Evolutionary conservation across 2,888 invertebrate species (phyloP).

Genomic region (Sminthurinus aureus): DNA sequence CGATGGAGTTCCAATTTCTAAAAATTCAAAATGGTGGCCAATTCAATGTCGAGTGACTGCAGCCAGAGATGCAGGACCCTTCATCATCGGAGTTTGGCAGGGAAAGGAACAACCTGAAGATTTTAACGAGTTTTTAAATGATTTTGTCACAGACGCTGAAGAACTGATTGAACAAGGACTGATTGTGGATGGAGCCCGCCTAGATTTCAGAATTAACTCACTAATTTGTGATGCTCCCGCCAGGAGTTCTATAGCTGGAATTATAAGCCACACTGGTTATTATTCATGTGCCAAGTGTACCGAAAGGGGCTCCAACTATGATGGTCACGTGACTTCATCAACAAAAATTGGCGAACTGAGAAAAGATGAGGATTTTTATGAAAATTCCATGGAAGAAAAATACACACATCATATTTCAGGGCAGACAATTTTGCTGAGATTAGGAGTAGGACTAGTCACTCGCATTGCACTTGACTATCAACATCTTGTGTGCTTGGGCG

Average conservation of each 20-base stretch:
- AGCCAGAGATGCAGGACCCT: not conserved
- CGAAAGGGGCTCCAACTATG: slow-evolving; percentile 44
- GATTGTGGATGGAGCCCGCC: slow-evolving; percentile 16
- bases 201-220: slow-evolving; percentile 32
- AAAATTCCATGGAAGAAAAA: slow-evolving; percentile 18
- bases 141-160: slow-evolving; percentile 46
- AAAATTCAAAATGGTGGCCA: slow-evolving; percentile 32
- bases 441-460: slow-evolving; percentile 32
- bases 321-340: slow-evolving; percentile 27
- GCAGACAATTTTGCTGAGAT: not conserved
- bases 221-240: slow-evolving; percentile 61
- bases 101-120: slow-evolving; percentile 44
- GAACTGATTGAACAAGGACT: slow-evolving; percentile 32
- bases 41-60: not conserved
- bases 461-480: slow-evolving; percentile 35
- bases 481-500: slow-evolving; percentile 39
- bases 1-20: slow-evolving; percentile 25
- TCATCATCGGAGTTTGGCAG: slow-evolving; percentile 39
- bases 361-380: slow-evolving; percentile 39
- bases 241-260: slow-evolving; percentile 58
- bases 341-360: not conserved
- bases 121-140: slow-evolving; percentile 41
- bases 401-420: slow-evolving; percentile 45
- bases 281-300: slow-evolving; percentile 60
- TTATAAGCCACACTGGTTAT: slow-evolving; percentile 60